A percentile compares a stretch with the other conserved stretches of the same genome.
phyloP scores from a whole-genome alignment of 2,888 invertebrate species.

The Pollenia griseotomentosa region DNA sequence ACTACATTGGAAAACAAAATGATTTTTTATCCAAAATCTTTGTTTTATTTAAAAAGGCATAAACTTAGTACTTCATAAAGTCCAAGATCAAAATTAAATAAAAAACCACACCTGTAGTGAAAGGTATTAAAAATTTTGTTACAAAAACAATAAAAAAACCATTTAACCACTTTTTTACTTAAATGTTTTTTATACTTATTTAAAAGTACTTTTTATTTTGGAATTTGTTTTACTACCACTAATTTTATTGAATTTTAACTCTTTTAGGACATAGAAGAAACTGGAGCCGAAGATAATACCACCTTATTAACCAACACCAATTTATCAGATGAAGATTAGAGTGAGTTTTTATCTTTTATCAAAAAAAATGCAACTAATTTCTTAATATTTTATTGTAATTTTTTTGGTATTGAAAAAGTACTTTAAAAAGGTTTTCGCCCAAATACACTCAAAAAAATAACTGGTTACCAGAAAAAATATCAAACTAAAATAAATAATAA shows the following conservation, averaged over 20 bases:
- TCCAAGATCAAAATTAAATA: no score
- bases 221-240: no score
- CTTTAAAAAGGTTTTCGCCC: constrained; percentile 13
- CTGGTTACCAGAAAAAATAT: neutral
- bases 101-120: no score
- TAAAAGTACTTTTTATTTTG: no score
- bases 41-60: no score
- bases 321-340: constrained; percentile 82
- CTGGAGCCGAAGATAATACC: constrained; percentile 82
- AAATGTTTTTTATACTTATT: no score
- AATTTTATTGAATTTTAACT: constrained; percentile 13
- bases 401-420: neutral
- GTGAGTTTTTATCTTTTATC: neutral
- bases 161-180: no score
- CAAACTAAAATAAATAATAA: neutral
- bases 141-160: no score
- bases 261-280: constrained; percentile 81
- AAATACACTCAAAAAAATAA: neutral
- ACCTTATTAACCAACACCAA: constrained; percentile 81
- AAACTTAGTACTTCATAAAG: no score
- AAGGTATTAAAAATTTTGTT: no score
- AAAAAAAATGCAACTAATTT: constrained; percentile 32
- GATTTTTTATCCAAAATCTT: no score
- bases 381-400: neutral
- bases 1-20: no score